These are phyloP conservation scores for Leptinotarsa lineolata DNA, from an alignment of 1,140 invertebrate genomes.

Conservation along the genomic window DNA sequence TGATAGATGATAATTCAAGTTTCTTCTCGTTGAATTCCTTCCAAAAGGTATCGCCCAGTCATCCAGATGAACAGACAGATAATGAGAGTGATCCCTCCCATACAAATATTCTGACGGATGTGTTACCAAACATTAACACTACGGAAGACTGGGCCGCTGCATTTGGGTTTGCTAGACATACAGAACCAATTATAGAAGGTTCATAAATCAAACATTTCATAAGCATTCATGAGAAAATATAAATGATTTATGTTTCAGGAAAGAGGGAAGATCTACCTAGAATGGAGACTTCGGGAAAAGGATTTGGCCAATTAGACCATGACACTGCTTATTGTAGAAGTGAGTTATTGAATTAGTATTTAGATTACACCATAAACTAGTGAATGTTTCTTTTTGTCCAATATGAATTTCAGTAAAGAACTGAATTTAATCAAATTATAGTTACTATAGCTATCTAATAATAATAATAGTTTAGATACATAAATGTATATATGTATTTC, in stretches of 20 bases:
- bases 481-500: no score
- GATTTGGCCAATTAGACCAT: conserved; percentile 33
- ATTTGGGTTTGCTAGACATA: conserved; percentile 52
- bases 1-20: conserved; percentile 24
- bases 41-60: conserved; percentile 16
- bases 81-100: background rate
- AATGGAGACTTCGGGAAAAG: conserved; percentile 33
- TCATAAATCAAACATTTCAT: conserved; percentile 21
- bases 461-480: no score
- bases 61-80: conserved; percentile 13
- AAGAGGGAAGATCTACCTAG: conserved; percentile 16
- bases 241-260: background rate
- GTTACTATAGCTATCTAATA: no score
- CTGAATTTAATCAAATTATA: no score
- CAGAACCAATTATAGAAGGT: conserved; percentile 40
- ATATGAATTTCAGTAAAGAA: no score
- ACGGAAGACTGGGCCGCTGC: conserved; percentile 54
- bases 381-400: no score
- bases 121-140: conserved; percentile 50
- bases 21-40: conserved; percentile 28
- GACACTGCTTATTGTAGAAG: conserved; percentile 34
- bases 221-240: background rate
- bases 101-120: conserved; percentile 46
- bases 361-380: no score
- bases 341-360: conserved; percentile 5